A percentile compares a stretch with the other conserved stretches of the same genome.
Evolutionary conservation across 2,113 vertebrate genomes (phyloP).

Genomic region (Todiramphus saurophagus): DNA sequence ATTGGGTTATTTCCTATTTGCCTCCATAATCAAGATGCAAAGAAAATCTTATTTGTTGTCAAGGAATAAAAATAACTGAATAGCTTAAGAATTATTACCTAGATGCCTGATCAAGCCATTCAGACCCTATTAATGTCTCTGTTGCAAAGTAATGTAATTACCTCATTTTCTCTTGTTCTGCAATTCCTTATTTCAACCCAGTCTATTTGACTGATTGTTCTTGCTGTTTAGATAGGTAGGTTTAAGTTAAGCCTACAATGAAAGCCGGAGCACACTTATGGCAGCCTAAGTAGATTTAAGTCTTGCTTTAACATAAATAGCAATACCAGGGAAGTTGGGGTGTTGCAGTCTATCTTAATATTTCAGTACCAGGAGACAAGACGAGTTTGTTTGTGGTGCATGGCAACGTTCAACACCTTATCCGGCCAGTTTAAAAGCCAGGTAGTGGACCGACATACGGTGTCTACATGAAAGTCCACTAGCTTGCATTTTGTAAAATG

Average conservation of each 20-base stretch:
- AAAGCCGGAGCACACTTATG: neutral
- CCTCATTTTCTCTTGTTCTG: neutral
- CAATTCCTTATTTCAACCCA: neutral
- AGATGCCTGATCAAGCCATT: neutral
- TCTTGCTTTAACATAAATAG: neutral
- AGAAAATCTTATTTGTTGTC: neutral
- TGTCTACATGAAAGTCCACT: neutral
- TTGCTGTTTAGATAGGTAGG: neutral
- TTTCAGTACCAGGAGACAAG: neutral
- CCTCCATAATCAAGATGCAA: neutral
- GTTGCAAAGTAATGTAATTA: neutral
- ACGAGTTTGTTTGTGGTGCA: neutral
- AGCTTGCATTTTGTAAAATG: neutral
- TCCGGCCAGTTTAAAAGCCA: neutral
- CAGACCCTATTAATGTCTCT: neutral
- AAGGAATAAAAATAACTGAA: neutral
- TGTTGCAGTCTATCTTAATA: neutral
- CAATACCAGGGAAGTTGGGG: neutral
- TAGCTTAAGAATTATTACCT: neutral
- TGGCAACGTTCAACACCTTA: neutral
- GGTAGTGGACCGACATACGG: neutral
- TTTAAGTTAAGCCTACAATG: neutral
- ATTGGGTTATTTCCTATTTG: neutral
- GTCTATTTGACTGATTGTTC: neutral
- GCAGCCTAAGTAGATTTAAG: accelerated